Evolutionary conservation across 1,140 invertebrate species (phyloP).

Genomic region (Drosophila kanapiae): DNA sequence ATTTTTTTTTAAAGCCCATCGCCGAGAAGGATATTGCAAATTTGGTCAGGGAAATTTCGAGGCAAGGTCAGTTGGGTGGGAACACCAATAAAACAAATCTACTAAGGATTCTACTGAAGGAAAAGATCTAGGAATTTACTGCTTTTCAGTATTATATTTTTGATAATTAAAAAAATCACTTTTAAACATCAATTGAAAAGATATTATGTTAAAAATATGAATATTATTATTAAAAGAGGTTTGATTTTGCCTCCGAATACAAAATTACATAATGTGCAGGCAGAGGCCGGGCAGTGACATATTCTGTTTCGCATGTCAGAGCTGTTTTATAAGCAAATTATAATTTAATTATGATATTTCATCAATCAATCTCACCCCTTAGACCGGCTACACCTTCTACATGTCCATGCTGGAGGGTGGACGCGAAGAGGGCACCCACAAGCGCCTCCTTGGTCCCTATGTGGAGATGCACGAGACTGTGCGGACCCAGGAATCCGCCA

Average conservation of each 20-base stretch:
- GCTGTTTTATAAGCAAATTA: too few relatives aligned
- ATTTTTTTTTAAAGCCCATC: not conserved
- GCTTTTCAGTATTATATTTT: not conserved
- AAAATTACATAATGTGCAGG: too few relatives aligned
- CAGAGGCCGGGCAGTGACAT: too few relatives aligned
- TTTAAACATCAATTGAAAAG: too few relatives aligned
- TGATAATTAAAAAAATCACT: too few relatives aligned
- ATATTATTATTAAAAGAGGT: too few relatives aligned
- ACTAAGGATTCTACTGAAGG: not conserved
- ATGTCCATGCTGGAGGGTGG: slow-evolving; percentile 92
- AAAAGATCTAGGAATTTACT: not conserved
- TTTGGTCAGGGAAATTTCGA: not conserved
- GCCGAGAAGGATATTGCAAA: slow-evolving; percentile 9
- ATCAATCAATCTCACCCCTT: not conserved
- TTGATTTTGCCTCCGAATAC: too few relatives aligned
- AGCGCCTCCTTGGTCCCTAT: slow-evolving; percentile 88
- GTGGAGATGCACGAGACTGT: slow-evolving; percentile 90
- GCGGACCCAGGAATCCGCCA: slow-evolving; percentile 89
- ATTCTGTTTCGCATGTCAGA: too few relatives aligned
- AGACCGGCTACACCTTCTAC: slow-evolving; percentile 91
- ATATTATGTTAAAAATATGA: too few relatives aligned
- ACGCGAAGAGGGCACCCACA: slow-evolving; percentile 90
- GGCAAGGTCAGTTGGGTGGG: slow-evolving; percentile 8
- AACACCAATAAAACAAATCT: not conserved
- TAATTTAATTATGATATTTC: too few relatives aligned